Evolutionary conservation across 1,140 invertebrate species (phyloP).

Genomic region (Heliothis virescens): DNA sequence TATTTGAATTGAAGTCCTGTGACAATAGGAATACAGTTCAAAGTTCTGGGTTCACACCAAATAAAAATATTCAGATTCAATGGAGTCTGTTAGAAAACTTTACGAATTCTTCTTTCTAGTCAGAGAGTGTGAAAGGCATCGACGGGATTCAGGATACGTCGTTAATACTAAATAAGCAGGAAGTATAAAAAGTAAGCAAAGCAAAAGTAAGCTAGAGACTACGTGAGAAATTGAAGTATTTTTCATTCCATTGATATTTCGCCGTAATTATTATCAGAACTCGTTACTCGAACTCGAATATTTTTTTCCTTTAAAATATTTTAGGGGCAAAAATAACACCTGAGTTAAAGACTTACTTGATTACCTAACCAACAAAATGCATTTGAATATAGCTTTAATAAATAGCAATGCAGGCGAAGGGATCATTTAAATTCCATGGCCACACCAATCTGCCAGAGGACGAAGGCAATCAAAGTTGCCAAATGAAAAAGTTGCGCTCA

Average conservation of each 20-base stretch:
- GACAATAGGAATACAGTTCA: conserved; percentile 7
- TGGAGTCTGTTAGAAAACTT: conserved; percentile 34
- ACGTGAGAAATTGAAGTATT: background rate
- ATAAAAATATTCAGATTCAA: conserved; percentile 42
- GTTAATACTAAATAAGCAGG: conserved; percentile 38
- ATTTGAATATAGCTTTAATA: conserved; percentile 58
- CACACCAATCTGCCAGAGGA: conserved; percentile 38
- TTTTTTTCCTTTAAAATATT: conserved; percentile 11
- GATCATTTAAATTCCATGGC: conserved; percentile 69
- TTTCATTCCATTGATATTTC: no score
- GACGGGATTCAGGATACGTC: conserved; percentile 19
- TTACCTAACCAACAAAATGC: conserved; percentile 40
- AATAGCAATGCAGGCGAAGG: conserved; percentile 37
- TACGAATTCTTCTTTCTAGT: conserved; percentile 29
- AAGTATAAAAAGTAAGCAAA: conserved; percentile 12
- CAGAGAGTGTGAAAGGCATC: conserved; percentile 1
- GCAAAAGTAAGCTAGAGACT: no score
- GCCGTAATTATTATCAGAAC: no score
- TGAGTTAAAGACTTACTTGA: conserved; percentile 27
- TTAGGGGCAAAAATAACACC: conserved; percentile 2
- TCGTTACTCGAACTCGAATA: no score
- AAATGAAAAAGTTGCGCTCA: conserved; percentile 75
- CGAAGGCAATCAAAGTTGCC: conserved; percentile 75
- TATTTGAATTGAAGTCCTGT: conserved; percentile 36
- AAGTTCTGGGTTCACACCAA: background rate